Conservation (phyloP, 2,888 invertebrate genomes). For the Bellardia bayeri region DNA sequence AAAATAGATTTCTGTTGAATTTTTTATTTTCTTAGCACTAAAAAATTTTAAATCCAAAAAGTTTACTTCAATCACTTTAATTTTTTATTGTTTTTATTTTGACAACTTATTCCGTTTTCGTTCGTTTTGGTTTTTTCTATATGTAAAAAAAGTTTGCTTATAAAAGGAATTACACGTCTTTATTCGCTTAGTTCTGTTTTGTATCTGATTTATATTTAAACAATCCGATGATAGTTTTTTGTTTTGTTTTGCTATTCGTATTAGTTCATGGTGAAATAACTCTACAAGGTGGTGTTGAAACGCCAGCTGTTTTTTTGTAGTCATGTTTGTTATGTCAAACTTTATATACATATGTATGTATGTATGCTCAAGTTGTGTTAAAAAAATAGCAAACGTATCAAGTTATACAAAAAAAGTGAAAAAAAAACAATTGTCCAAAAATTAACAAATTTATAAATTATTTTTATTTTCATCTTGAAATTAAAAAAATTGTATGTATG, state of each 20-base stretch:
- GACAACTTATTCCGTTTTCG: background rate
- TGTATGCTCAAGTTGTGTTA: too few species aligned
- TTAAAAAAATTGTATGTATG: too few species aligned
- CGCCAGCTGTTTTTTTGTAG: too few species aligned
- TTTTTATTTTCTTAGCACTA: slow-evolving; percentile 26
- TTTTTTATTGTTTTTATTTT: slow-evolving; percentile 33
- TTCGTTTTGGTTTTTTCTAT: slow-evolving; percentile 10
- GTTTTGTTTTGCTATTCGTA: slow-evolving; percentile 49
- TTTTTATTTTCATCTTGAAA: too few species aligned
- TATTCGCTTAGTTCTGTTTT: slow-evolving; percentile 37
- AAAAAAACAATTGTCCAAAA: too few species aligned
- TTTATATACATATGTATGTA: too few species aligned
- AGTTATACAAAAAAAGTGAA: too few species aligned
- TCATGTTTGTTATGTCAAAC: too few species aligned
- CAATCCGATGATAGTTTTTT: slow-evolving; percentile 3
- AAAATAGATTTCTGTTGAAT: slow-evolving; percentile 6
- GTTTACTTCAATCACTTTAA: slow-evolving; percentile 27
- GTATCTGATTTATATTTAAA: slow-evolving; percentile 38
- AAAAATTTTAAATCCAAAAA: slow-evolving; percentile 30
- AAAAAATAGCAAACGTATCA: too few species aligned
- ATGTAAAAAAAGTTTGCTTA: slow-evolving; percentile 14
- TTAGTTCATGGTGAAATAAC: too few species aligned
- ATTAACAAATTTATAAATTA: too few species aligned
- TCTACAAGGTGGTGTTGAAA: too few species aligned
- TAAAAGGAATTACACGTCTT: slow-evolving; percentile 36